Evolutionary conservation across 2,113 vertebrate species (phyloP).

Genomic region (Mustelus asterias): DNA sequence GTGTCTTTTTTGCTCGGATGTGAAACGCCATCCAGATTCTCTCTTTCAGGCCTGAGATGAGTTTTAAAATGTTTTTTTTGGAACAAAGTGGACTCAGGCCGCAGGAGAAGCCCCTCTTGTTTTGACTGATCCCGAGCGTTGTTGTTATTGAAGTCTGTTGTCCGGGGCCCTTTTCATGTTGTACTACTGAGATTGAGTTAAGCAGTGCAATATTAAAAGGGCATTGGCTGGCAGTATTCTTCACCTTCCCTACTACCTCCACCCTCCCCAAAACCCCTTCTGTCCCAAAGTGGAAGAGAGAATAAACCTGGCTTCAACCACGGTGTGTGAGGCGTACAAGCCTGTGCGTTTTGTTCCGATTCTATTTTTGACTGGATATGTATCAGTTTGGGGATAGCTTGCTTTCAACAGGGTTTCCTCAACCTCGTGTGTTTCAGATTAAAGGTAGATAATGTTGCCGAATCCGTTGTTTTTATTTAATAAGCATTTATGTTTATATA

Average conservation of each 20-base stretch:
- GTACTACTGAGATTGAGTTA: conserved; percentile 84
- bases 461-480: not conserved
- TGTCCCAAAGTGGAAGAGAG: not conserved
- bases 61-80: not conserved
- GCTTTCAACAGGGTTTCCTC: not conserved
- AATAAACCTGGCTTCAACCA: not conserved
- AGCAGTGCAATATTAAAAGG: conserved; percentile 99
- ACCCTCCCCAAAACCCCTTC: conserved; percentile 36
- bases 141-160: conserved; percentile 58
- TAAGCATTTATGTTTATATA: not conserved
- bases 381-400: not conserved
- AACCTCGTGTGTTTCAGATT: not conserved
- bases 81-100: not conserved
- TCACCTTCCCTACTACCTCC: conserved; percentile 27
- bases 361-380: not conserved
- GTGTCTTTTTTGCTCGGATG: not conserved
- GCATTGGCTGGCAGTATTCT: conserved; percentile 77
- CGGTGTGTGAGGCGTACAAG: not conserved
- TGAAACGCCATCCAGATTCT: too few species aligned
- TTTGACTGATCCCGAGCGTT: not conserved
- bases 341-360: not conserved
- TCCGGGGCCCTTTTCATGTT: conserved; percentile 89
- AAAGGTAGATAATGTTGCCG: not conserved
- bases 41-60: not conserved
- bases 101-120: not conserved